phyloP scores from a whole-genome alignment of 2,113 vertebrate species.

The Lycocorax pyrrhopterus region DNA sequence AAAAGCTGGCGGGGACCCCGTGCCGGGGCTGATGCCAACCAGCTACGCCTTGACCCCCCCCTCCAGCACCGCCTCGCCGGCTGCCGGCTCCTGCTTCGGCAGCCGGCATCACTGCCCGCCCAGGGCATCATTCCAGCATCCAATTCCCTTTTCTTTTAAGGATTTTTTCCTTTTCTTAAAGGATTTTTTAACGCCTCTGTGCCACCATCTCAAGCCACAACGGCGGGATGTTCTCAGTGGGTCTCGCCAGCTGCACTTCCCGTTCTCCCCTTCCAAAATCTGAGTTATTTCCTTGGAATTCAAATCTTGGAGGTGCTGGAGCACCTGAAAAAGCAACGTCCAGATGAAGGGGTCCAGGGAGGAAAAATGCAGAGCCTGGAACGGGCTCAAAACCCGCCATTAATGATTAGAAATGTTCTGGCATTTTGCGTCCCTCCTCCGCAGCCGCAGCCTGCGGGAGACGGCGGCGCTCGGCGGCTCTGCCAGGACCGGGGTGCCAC shows the following conservation, averaged over 20 bases:
- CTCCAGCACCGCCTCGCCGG: background rate
- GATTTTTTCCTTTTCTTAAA: background rate
- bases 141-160: background rate
- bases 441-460: slow-evolving; percentile 15
- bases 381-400: background rate
- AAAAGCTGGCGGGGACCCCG: background rate
- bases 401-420: slow-evolving; percentile 55
- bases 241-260: background rate
- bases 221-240: background rate
- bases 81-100: background rate
- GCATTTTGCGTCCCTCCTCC: slow-evolving; percentile 39
- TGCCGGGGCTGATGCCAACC: background rate
- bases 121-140: background rate
- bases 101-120: background rate
- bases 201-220: background rate
- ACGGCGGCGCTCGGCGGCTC: background rate
- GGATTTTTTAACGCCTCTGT: background rate
- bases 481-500: background rate
- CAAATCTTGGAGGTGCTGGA: background rate
- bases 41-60: background rate
- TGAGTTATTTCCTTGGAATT: background rate
- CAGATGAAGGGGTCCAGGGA: background rate
- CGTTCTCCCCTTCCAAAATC: background rate
- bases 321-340: background rate
- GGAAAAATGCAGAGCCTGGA: background rate